Evolutionary conservation across 2,797 vertebrate species (phyloP), one percentile per base, ranked within the genome.

Genomic region (Vespertilio murinus): DNA sequence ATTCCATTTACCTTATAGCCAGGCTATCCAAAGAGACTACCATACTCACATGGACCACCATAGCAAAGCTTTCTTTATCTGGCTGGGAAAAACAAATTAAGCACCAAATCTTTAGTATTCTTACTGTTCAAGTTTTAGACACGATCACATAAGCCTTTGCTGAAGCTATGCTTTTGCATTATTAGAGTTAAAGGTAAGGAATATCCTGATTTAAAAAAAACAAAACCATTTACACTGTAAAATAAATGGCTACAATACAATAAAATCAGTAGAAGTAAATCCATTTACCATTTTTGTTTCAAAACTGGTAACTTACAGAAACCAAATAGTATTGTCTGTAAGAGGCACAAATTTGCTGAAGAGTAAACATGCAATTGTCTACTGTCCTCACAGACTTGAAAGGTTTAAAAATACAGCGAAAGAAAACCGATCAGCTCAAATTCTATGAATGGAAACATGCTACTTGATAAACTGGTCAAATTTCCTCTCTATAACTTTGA

Each of bases 211-310:
- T 88, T 35, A 47, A 75, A 65, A 95, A 71, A 70, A 11, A 71
- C 71, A 70, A 12, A 71, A 70, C 11, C 54, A 93, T 94, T 96
- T 93, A 94, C 96, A 96, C 80, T 93, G 96, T 95, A 97, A 97
- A 98, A 90, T 96, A 93, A 97, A 91, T 96, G 96, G 95, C 95
- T 97, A 97, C 97, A 96, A 90, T 96, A 97, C 97, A 97, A 45
- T 89, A 80, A 92, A 95, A 90, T 78, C 92, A 96, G 16, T n/a
- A 96, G 93, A 84, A 96, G 59, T 96, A 97, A 97, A 94, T 97
- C 85, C 94, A 96, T 97, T 97, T 97, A 96, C 94, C 97, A 92
- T 97, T 97, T 98, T 98, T 98, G 97, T 97, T 98, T 97, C 93
- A 95, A 97, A 97, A 97, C 96, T 97, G 95, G 35, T 97, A 97